Evolutionary conservation across 2,113 vertebrate genomes (phyloP).

Genomic region (Neodontobutis hainanensis): DNA sequence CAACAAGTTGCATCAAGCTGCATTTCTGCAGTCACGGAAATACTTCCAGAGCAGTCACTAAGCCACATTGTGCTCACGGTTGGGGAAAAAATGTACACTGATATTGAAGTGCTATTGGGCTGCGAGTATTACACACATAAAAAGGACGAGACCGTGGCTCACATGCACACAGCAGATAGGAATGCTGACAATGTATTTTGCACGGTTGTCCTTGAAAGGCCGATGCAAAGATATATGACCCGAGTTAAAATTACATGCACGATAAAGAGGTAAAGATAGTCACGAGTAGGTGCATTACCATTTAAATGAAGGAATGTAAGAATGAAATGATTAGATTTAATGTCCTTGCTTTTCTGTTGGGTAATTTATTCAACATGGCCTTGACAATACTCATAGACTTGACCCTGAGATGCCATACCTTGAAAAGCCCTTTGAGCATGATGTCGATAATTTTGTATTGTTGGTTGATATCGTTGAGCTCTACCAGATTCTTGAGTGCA

Average conservation of each 20-base stretch:
- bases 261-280: conserved; percentile 17
- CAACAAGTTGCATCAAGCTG: too few species aligned
- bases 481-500: conserved; percentile 93
- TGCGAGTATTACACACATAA: background rate
- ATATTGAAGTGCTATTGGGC: conserved; percentile 12
- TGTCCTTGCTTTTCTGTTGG: conserved; percentile 7
- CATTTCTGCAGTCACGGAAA: background rate
- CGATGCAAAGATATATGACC: conserved; percentile 29
- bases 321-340: conserved; percentile 14
- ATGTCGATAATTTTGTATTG: conserved; percentile 99
- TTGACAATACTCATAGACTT: conserved; percentile 3
- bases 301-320: background rate
- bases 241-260: conserved; percentile 4
- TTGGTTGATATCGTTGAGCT: conserved; percentile 96
- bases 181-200: conserved; percentile 54
- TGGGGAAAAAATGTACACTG: background rate
- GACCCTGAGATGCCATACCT: conserved; percentile 76
- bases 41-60: background rate
- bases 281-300: too few species aligned
- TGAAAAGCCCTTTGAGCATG: conserved; percentile 98
- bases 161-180: conserved; percentile 1
- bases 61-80: background rate
- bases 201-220: conserved; percentile 47
- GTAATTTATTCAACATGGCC: background rate
- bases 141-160: background rate